Percentiles rank a stretch among this genome's conserved stretches.
phyloP scores from a whole-genome alignment of 1,140 invertebrate genomes.

The Streblospio benedicti region DNA sequence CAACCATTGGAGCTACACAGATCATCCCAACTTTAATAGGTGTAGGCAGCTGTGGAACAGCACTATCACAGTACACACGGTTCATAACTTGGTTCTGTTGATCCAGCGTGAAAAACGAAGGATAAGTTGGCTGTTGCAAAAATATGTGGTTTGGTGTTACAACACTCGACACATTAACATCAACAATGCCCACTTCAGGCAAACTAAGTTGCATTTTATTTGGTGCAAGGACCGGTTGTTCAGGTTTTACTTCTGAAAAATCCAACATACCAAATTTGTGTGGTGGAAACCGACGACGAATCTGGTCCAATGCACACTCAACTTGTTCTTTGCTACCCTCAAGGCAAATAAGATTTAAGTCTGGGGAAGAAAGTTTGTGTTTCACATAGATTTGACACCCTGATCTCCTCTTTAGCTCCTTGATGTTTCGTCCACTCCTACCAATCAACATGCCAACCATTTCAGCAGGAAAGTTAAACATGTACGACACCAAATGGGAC shows the following conservation, averaged over 20 bases:
- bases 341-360: constrained; percentile 71
- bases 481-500: too few relatives aligned
- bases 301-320: constrained; percentile 68
- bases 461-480: constrained; percentile 68
- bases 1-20: constrained; percentile 73
- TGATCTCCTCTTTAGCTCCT: constrained; percentile 67
- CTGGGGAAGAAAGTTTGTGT: constrained; percentile 61
- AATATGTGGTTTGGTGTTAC: constrained; percentile 79
- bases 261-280: constrained; percentile 69
- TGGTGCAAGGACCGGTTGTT: constrained; percentile 50
- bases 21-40: constrained; percentile 68
- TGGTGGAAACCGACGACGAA: constrained; percentile 71
- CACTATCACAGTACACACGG: constrained; percentile 47
- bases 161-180: constrained; percentile 76
- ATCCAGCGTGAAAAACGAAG: constrained; percentile 71
- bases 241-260: constrained; percentile 58
- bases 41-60: constrained; percentile 49
- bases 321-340: constrained; percentile 70
- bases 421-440: constrained; percentile 67
- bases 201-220: constrained; percentile 65
- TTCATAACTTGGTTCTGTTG: constrained; percentile 60
- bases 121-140: constrained; percentile 86
- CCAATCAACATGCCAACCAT: constrained; percentile 83
- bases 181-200: constrained; percentile 83
- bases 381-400: constrained; percentile 69